phyloP scores from a whole-genome alignment of 2,113 vertebrate species.

The Anseranas semipalmata region DNA sequence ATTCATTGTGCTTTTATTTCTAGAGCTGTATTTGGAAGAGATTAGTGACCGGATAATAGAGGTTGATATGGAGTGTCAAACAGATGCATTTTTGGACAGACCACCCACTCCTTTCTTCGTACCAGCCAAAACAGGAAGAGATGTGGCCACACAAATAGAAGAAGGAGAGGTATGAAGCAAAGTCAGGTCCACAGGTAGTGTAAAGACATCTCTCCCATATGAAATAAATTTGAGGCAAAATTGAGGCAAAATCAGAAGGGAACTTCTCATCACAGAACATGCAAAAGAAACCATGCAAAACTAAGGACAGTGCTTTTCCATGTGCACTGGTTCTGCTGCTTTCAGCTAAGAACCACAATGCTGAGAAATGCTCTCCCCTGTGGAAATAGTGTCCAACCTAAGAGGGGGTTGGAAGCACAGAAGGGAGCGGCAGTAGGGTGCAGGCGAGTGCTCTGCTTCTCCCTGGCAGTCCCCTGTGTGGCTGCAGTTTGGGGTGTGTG shows the following conservation, averaged over 20 bases:
- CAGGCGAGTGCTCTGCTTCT: neutral
- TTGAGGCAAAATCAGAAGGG: neutral
- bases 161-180: conserved; percentile 88
- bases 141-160: conserved; percentile 89
- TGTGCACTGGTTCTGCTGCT: neutral
- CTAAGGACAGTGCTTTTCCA: neutral
- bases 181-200: neutral
- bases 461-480: neutral
- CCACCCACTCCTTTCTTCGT: conserved; percentile 90
- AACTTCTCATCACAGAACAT: neutral
- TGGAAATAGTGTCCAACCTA: neutral
- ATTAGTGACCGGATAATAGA: conserved; percentile 81
- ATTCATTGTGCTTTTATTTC: conserved; percentile 30
- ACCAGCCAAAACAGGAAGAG: conserved; percentile 89
- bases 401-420: neutral
- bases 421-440: neutral
- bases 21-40: conserved; percentile 93
- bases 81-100: conserved; percentile 90
- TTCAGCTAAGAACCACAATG: neutral
- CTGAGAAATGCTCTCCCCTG: neutral
- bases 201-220: neutral
- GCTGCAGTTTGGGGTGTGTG: neutral
- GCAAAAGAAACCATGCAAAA: neutral
- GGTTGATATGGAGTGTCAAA: conserved; percentile 87
- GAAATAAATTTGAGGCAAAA: neutral